Evolutionary conservation across 2,113 vertebrate genomes (phyloP).

Genomic region (Rattus norvegicus): GRCr8 NC_086024.1:49476001-49476500

Average conservation of each 20-base stretch:
- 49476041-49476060: neutral
- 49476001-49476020: neutral
- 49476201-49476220: neutral
- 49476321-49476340: neutral
- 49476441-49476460: fast-evolving
- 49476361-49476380: neutral
- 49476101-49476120: conserved; percentile 1
- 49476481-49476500: neutral
- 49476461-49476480: fast-evolving
- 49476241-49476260: too few relatives aligned
- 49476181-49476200: neutral
- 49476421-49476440: fast-evolving
- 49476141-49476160: neutral
- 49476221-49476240: neutral
- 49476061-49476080: conserved; percentile 42
- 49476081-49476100: neutral
- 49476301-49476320: neutral
- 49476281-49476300: neutral
- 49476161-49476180: neutral
- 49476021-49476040: neutral
- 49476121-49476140: neutral
- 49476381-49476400: neutral
- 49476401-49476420: neutral
- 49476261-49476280: neutral
- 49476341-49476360: neutral